Evolutionary conservation across 1,140 invertebrate species (phyloP).

Genomic region (Drosophila parabipectinata): DNA sequence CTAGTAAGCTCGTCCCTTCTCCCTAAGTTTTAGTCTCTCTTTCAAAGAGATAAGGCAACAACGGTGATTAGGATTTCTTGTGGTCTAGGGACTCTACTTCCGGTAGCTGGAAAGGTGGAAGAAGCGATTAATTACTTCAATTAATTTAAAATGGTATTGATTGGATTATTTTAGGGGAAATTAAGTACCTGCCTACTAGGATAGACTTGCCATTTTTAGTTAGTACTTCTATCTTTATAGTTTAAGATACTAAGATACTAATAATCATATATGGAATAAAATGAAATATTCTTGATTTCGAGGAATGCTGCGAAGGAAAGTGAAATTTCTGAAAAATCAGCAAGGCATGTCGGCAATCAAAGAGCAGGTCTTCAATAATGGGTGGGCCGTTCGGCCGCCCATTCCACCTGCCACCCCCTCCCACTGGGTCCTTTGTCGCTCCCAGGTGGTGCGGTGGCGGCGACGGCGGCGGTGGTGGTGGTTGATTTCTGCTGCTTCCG

Average conservation of each 20-base stretch:
- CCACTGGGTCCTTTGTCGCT: slow-evolving; percentile 35
- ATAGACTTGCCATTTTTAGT: too few species aligned
- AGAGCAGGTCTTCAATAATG: slow-evolving; percentile 30
- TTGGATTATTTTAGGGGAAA: neutral
- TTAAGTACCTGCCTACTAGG: neutral
- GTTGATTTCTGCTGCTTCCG: slow-evolving; percentile 56
- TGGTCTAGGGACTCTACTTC: slow-evolving; percentile 24
- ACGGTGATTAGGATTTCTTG: slow-evolving; percentile 50
- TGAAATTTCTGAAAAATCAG: slow-evolving; percentile 21
- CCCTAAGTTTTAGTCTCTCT: neutral
- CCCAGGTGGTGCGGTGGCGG: slow-evolving; percentile 4
- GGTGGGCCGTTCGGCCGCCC: slow-evolving; percentile 8
- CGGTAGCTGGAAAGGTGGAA: neutral
- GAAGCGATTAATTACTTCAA: neutral
- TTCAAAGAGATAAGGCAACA: slow-evolving; percentile 64
- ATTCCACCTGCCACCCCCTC: neutral
- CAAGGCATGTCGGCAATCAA: slow-evolving; percentile 34
- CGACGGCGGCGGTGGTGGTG: slow-evolving; percentile 14
- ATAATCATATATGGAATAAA: neutral
- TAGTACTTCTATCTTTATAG: too few species aligned
- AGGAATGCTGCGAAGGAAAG: slow-evolving; percentile 55
- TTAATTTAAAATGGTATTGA: neutral
- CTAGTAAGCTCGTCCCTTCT: slow-evolving; percentile 37
- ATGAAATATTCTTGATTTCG: neutral
- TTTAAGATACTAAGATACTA: too few species aligned